phyloP scores from a whole-genome alignment of 2,797 vertebrate genomes.

The Microtus californicus region DNA sequence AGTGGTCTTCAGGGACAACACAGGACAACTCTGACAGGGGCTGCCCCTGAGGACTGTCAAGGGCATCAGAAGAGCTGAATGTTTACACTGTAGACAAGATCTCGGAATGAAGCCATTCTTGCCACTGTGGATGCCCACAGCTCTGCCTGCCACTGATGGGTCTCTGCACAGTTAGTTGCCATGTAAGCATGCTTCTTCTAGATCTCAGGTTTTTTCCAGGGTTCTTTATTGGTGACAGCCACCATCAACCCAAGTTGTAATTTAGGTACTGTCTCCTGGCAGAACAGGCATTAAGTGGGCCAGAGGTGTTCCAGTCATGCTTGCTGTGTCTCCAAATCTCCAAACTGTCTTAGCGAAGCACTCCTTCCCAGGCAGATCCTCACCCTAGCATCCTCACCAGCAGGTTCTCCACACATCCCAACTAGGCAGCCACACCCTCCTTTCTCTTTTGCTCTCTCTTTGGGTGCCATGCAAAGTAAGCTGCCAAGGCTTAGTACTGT shows the following conservation, averaged over 20 bases:
- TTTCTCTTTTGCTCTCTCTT: neutral
- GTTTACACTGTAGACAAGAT: neutral
- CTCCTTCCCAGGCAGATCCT: rapidly evolving
- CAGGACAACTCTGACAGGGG: neutral
- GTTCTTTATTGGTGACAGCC: constrained; percentile 60
- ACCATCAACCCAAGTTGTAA: constrained; percentile 70
- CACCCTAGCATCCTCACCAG: rapidly evolving
- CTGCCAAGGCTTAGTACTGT: neutral
- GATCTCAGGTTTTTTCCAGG: neutral
- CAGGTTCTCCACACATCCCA: neutral
- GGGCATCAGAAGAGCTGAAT: neutral
- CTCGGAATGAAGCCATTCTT: neutral
- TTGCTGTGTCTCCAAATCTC: neutral
- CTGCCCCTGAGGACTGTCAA: too few relatives aligned
- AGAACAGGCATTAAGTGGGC: neutral
- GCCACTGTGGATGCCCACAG: neutral
- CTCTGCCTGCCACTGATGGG: too few relatives aligned
- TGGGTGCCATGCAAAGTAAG: rapidly evolving
- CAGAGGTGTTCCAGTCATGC: neutral
- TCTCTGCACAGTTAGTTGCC: constrained; percentile 50
- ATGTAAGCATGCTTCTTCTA: neutral
- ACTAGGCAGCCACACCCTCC: rapidly evolving
- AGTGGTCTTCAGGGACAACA: neutral
- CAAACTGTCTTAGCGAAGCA: neutral
- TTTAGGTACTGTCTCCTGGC: neutral